Percentiles rank a stretch among this genome's conserved stretches.
These are phyloP conservation scores for Nesogale talazaci DNA, from an alignment of 2,113 vertebrate species.

Conservation along the genomic window DNA sequence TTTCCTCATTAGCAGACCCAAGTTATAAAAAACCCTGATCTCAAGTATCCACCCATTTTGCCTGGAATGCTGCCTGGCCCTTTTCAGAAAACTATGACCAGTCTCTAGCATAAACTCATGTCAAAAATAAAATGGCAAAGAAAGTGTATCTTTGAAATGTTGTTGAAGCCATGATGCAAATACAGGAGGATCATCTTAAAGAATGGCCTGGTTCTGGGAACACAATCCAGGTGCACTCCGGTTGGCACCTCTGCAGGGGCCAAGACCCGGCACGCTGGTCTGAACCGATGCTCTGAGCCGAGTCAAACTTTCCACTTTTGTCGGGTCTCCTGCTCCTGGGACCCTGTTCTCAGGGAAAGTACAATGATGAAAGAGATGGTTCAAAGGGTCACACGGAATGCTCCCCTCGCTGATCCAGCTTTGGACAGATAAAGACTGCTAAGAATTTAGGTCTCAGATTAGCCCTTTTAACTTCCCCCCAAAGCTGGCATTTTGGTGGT, in stretches of 20 bases:
- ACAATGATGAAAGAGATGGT: neutral
- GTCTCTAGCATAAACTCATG: neutral
- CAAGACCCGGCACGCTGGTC: neutral
- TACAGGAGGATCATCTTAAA: neutral
- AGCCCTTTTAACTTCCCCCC: too few species aligned
- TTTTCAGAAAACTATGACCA: neutral
- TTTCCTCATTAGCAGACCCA: neutral
- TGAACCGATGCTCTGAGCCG: neutral
- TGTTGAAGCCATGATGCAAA: neutral
- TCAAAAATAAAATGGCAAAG: constrained; percentile 16
- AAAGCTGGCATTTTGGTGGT: too few species aligned
- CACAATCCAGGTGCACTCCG: neutral
- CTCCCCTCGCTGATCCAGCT: neutral
- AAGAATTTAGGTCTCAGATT: neutral
- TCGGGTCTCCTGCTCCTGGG: neutral
- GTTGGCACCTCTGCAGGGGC: neutral
- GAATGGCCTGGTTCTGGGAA: neutral
- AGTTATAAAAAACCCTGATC: neutral
- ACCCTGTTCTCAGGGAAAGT: neutral
- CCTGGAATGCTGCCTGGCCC: neutral
- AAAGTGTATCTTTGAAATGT: constrained; percentile 33
- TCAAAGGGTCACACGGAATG: neutral
- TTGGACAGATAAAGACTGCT: neutral
- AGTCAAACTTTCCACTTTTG: neutral
- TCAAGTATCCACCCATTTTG: neutral